phyloP scores from a whole-genome alignment of 2,888 invertebrate genomes.

The Pomacea canaliculata region DNA sequence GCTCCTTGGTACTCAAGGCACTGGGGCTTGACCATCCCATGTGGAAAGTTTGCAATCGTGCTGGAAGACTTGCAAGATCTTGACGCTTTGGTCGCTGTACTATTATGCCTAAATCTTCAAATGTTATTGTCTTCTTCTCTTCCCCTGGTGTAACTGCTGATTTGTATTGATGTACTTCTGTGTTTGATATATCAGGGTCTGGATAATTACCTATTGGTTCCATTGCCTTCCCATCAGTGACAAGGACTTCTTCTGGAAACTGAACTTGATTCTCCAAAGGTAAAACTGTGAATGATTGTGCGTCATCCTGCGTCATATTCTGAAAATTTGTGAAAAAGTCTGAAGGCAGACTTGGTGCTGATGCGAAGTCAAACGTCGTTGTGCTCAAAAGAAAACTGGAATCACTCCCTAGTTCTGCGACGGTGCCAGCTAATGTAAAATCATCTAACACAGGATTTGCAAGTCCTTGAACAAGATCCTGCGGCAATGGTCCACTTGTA shows the following conservation, averaged over 20 bases:
- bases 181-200: not conserved
- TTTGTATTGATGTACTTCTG: not conserved
- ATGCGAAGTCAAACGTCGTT: no score
- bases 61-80: constrained; percentile 21
- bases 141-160: not conserved
- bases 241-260: constrained; percentile 3
- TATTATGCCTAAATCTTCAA: constrained; percentile 31
- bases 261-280: not conserved
- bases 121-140: constrained; percentile 15
- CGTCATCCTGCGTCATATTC: not conserved
- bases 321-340: constrained; percentile 1
- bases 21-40: constrained; percentile 16
- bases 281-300: not conserved
- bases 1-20: constrained; percentile 2
- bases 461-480: no score
- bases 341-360: constrained; percentile 1
- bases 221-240: constrained; percentile 7
- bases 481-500: no score
- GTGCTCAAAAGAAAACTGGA: no score
- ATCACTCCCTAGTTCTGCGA: no score
- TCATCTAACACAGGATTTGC: no score
- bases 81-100: constrained; percentile 32
- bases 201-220: constrained; percentile 9
- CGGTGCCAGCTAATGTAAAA: no score
- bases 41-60: constrained; percentile 27